Percentiles rank a stretch among this genome's conserved stretches.
phyloP scores from a whole-genome alignment of 2,888 invertebrate genomes.

The Drosophila ochracea region DNA sequence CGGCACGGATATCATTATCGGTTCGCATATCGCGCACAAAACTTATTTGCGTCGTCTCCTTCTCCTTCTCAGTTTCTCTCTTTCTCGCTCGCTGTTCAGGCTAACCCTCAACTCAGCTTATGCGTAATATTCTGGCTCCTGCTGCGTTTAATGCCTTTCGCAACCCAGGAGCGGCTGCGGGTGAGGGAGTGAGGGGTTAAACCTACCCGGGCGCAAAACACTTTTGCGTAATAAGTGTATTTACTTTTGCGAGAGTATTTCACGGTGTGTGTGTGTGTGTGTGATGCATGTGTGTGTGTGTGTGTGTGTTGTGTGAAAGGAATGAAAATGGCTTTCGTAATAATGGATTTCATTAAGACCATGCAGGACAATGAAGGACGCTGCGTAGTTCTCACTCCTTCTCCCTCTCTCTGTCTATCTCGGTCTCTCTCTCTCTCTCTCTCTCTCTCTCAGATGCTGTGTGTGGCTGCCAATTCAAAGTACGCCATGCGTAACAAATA shows the following conservation, averaged over 20 bases:
- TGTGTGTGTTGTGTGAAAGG: conserved; percentile 41
- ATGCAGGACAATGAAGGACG: conserved; percentile 71
- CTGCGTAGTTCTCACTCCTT: conserved; percentile 10
- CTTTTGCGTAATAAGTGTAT: conserved; percentile 82
- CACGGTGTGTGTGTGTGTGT: conserved; percentile 40
- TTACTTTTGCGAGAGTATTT: conserved; percentile 63
- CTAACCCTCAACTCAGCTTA: conserved; percentile 27
- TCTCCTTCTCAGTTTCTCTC: background rate
- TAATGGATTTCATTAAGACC: conserved; percentile 81
- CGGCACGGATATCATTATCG: conserved; percentile 44
- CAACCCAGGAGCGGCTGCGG: conserved; percentile 11
- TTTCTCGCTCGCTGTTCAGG: conserved; percentile 6
- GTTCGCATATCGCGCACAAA: conserved; percentile 29
- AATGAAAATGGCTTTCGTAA: conserved; percentile 78
- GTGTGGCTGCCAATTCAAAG: conserved; percentile 76
- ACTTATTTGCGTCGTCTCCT: conserved; percentile 29
- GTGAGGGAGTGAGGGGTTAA: conserved; percentile 4
- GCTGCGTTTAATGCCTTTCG: conserved; percentile 71
- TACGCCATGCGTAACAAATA: conserved; percentile 81
- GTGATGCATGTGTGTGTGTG: conserved; percentile 32
- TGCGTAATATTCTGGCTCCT: conserved; percentile 73
- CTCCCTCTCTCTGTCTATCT: background rate
- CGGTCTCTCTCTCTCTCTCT: background rate
- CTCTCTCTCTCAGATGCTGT: conserved; percentile 36
- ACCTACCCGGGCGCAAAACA: conserved; percentile 62